Percentiles rank a stretch among this genome's conserved stretches.
phyloP scores from a whole-genome alignment of 2,888 invertebrate species.

The Pegoplata infirma region DNA sequence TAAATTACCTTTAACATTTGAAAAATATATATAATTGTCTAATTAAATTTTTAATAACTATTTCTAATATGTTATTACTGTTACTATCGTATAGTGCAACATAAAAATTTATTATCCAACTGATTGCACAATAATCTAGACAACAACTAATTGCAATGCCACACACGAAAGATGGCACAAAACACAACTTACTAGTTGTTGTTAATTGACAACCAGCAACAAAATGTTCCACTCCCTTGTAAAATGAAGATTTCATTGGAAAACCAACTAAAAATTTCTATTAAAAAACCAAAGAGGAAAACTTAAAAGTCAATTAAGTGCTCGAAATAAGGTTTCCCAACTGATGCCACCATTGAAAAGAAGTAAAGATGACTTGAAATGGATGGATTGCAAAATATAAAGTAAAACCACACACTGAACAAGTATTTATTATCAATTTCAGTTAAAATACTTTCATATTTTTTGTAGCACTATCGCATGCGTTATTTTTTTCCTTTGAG shows the following conservation, averaged over 20 bases:
- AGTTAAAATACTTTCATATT: conserved; percentile 43
- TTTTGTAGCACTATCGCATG: conserved; percentile 14
- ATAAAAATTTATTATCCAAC: conserved; percentile 24
- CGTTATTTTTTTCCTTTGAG: not conserved
- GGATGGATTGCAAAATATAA: not conserved
- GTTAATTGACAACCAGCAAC: conserved; percentile 8
- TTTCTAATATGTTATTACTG: not conserved
- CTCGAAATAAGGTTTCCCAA: conserved; percentile 31
- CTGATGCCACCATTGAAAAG: conserved; percentile 11
- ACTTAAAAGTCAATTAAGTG: conserved; percentile 50
- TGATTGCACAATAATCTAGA: conserved; percentile 44
- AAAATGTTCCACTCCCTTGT: not conserved
- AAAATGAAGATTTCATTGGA: not conserved
- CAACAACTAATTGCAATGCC: conserved; percentile 23
- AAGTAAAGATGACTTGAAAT: conserved; percentile 13
- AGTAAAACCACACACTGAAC: conserved; percentile 32
- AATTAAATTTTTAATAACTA: not conserved
- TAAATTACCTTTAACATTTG: not conserved
- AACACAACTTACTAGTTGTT: not conserved
- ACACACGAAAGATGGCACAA: not conserved
- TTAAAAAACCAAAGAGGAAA: conserved; percentile 13
- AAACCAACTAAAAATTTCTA: not conserved
- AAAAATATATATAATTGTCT: not conserved
- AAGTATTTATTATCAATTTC: conserved; percentile 58
- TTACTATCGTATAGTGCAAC: not conserved